These are phyloP conservation scores for Rhynchonycteris naso DNA, from an alignment of 2,797 vertebrate genomes.

Conservation along the genomic window DNA sequence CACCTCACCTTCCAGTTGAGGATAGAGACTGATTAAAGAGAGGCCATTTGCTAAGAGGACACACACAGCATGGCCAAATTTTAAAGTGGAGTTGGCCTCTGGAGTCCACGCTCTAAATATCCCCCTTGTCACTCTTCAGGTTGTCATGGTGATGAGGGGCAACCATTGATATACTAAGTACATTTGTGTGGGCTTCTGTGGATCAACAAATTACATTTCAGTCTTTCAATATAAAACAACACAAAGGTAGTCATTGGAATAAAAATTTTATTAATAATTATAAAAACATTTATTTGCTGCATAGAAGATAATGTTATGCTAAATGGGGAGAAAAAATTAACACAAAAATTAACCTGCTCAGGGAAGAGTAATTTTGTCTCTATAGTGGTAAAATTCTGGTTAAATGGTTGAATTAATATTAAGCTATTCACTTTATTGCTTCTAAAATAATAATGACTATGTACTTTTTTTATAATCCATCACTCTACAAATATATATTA, in stretches of 20 bases:
- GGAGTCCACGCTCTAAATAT: not conserved
- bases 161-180: not conserved
- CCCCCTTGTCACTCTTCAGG: not conserved
- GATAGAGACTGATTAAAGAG: not conserved
- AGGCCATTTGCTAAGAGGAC: not conserved
- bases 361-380: not conserved
- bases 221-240: not conserved
- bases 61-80: not conserved
- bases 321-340: not conserved
- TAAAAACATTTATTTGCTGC: not conserved
- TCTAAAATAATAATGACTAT: not conserved
- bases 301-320: not conserved
- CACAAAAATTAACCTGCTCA: not conserved
- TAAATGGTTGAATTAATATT: not conserved
- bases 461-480: not conserved
- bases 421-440: not conserved
- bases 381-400: not conserved
- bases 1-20: not conserved
- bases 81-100: not conserved
- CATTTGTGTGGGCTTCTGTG: not conserved
- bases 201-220: not conserved
- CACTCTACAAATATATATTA: not conserved
- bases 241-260: not conserved
- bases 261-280: not conserved
- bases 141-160: not conserved